Percentiles rank a stretch among this genome's conserved stretches.
Conservation (phyloP, 1,140 invertebrate species). For the Metopolophium dirhodum region DNA sequence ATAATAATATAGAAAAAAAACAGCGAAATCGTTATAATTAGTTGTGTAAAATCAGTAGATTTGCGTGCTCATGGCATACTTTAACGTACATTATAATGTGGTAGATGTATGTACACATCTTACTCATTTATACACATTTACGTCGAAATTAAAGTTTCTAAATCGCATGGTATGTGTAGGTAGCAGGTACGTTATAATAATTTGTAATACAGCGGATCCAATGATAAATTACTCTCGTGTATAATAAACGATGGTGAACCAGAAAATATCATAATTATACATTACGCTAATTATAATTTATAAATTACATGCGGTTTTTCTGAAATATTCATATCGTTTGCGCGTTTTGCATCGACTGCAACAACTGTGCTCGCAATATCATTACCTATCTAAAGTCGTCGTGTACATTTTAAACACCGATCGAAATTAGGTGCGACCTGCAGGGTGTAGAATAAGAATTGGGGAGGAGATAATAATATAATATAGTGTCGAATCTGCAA, state of each 20-base stretch:
- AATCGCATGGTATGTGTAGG: not conserved
- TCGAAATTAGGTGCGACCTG: not conserved
- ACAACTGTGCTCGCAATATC: not conserved
- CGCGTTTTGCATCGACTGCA: not conserved
- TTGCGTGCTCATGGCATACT: not conserved
- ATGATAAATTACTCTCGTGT: not conserved
- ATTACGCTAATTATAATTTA: not conserved
- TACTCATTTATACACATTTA: not conserved
- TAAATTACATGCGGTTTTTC: not conserved
- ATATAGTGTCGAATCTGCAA: not conserved
- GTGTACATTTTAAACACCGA: not conserved
- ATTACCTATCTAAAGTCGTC: not conserved
- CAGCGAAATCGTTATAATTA: conserved; percentile 15
- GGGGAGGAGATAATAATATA: not conserved
- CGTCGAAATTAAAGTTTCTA: not conserved
- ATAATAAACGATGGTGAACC: not conserved
- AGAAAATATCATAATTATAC: not conserved
- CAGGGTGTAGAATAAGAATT: not conserved
- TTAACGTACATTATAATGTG: not conserved
- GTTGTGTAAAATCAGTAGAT: not conserved
- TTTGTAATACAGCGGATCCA: not conserved
- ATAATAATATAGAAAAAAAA: not conserved
- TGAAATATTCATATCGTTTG: not conserved
- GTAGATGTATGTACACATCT: not conserved
- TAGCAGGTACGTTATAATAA: not conserved